A percentile compares a stretch with the other conserved stretches of the same genome.
These are phyloP conservation scores for Squalus acanthias DNA, from an alignment of 2,797 vertebrate species.

Conservation along the genomic window DNA sequence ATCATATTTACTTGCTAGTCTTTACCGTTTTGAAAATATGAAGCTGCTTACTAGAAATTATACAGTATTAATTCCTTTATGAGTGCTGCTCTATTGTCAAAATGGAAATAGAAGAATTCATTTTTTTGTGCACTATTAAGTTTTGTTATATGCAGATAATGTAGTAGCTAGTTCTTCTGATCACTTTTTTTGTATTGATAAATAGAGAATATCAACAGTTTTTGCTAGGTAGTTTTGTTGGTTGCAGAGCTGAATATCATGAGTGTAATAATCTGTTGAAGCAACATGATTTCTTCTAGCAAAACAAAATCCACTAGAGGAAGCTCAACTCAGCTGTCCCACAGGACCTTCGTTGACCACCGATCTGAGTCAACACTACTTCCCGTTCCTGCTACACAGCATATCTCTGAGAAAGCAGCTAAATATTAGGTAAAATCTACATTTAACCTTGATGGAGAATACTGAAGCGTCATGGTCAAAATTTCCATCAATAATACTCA, in stretches of 20 bases:
- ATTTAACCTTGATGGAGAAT: neutral
- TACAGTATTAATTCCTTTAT: conserved; percentile 9
- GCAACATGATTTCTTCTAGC: neutral
- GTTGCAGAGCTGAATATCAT: neutral
- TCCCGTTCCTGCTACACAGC: neutral
- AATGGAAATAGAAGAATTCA: neutral
- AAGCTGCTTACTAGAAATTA: neutral
- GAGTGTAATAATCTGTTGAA: neutral
- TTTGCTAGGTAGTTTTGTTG: neutral
- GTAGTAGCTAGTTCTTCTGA: neutral
- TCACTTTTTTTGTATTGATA: neutral
- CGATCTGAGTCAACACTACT: neutral
- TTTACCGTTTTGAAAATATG: conserved; percentile 20
- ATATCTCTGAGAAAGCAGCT: neutral
- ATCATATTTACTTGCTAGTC: conserved; percentile 20
- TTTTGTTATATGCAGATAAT: neutral
- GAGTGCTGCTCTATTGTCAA: neutral
- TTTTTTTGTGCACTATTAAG: neutral
- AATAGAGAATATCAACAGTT: neutral
- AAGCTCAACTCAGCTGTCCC: neutral
- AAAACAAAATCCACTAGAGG: neutral
- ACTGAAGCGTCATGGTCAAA: neutral
- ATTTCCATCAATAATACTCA: neutral
- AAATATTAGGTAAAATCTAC: neutral
- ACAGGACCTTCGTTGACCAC: neutral